phyloP scores from a whole-genome alignment of 2,888 invertebrate genomes.

The Conus canariensis region DNA sequence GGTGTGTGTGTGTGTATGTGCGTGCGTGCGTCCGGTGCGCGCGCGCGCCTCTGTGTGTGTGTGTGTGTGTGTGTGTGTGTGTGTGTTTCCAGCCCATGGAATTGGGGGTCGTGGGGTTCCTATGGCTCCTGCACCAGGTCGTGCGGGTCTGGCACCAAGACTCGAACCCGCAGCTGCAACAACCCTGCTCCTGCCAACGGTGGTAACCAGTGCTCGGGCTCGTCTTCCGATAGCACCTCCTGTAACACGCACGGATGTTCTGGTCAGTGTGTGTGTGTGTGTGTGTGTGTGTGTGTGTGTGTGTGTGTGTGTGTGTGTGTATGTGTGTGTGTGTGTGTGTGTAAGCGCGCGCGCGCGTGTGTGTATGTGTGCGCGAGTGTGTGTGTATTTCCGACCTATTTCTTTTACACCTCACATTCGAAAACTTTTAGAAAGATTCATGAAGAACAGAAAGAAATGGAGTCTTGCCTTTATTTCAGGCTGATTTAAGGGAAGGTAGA shows the following conservation, averaged over 20 bases:
- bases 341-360: background rate
- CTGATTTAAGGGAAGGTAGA: no score
- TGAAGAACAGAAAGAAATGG: no score
- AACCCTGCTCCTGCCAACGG: background rate
- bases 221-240: background rate
- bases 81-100: background rate
- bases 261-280: background rate
- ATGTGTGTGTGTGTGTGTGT: conserved; percentile 11
- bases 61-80: no score
- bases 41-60: no score
- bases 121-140: background rate
- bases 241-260: background rate
- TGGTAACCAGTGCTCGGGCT: background rate
- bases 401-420: no score
- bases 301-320: conserved; percentile 21
- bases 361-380: background rate
- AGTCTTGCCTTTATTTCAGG: no score
- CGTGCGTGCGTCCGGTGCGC: no score
- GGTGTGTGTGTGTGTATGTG: no score
- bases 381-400: background rate
- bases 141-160: background rate
- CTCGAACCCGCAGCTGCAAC: background rate
- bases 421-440: no score
- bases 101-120: background rate
- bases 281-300: conserved; percentile 21